These are phyloP conservation scores for Trachelus stipa DNA, from an alignment of 2,888 invertebrate genomes.

Conservation along the genomic window DNA sequence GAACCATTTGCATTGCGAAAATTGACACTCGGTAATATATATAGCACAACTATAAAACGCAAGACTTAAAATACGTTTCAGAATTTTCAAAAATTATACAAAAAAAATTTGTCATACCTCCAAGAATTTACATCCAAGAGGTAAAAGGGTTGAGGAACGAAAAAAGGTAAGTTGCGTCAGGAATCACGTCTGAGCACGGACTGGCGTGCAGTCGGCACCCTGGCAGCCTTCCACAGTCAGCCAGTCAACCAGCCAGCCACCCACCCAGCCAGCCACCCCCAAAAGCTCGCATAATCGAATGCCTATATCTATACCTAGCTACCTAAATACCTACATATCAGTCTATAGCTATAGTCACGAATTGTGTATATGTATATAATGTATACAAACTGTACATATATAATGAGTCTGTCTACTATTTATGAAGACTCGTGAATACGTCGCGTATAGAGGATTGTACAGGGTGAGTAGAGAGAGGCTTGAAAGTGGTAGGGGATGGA, in stretches of 20 bases:
- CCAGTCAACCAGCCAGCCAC: constrained; percentile 29
- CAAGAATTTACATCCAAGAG: constrained; percentile 16
- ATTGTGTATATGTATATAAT: neutral
- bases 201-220: constrained; percentile 55
- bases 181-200: constrained; percentile 61
- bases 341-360: neutral
- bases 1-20: neutral
- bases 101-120: neutral
- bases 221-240: constrained; percentile 22
- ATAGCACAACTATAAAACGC: too few relatives aligned
- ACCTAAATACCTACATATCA: neutral
- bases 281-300: constrained; percentile 47
- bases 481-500: neutral
- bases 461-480: neutral
- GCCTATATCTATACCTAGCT: constrained; percentile 22
- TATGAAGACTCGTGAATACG: neutral
- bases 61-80: too few relatives aligned
- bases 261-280: constrained; percentile 39
- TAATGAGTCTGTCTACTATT: neutral
- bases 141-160: constrained; percentile 34
- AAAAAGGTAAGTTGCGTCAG: constrained; percentile 41
- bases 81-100: too few relatives aligned
- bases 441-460: neutral
- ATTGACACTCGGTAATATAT: neutral
- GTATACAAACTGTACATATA: neutral